A percentile compares a stretch with the other conserved stretches of the same genome.
Evolutionary conservation across 2,888 invertebrate genomes (phyloP).

Genomic region (Drosophila melanocephala): DNA sequence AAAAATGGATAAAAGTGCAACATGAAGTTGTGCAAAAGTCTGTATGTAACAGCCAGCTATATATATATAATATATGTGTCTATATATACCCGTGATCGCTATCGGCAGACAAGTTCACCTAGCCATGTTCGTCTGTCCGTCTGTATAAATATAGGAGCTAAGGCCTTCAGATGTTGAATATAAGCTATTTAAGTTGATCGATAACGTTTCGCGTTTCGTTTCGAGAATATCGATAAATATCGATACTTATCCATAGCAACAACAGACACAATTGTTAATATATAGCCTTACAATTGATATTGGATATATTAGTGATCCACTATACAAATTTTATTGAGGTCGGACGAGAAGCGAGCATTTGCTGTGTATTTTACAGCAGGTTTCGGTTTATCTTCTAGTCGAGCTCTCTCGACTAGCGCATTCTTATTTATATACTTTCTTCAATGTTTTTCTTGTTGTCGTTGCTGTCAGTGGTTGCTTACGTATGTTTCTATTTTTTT

Average conservation of each 20-base stretch:
- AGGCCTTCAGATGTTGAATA: background rate
- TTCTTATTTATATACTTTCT: background rate
- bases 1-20: background rate
- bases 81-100: background rate
- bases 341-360: background rate
- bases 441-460: background rate
- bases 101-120: background rate
- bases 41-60: background rate
- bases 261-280: background rate
- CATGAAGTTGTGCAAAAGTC: background rate
- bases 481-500: conserved; percentile 2
- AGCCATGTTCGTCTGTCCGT: too few species aligned
- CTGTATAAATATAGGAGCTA: too few species aligned
- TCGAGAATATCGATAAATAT: background rate
- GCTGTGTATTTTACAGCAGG: background rate
- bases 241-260: background rate
- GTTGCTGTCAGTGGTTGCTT: conserved; percentile 35
- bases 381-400: background rate
- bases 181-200: background rate
- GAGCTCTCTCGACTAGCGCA: background rate
- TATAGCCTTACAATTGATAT: background rate
- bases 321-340: background rate
- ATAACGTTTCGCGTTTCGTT: background rate
- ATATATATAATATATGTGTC: background rate
- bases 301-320: background rate